Percentiles rank a stretch among this genome's conserved stretches.
Evolutionary conservation across 2,888 invertebrate species (phyloP).

Genomic region (Yponomeuta evonymella): DNA sequence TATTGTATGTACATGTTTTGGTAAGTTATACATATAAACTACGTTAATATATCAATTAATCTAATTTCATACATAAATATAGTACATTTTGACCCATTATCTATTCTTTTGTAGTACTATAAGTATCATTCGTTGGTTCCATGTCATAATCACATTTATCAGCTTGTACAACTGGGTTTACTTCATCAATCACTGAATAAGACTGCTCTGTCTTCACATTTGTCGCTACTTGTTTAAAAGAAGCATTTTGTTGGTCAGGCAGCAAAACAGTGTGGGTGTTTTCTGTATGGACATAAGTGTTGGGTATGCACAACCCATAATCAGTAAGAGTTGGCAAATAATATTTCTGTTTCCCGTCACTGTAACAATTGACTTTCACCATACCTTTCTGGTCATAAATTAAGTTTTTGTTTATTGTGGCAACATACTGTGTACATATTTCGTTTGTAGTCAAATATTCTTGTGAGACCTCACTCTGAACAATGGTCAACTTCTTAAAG

Average conservation of each 20-base stretch:
- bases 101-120: not conserved
- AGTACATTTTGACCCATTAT: not conserved
- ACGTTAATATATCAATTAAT: too few species aligned
- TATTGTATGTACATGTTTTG: too few species aligned
- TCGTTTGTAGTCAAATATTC: conserved; percentile 33
- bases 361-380: conserved; percentile 31
- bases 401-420: not conserved
- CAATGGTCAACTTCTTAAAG: conserved; percentile 48
- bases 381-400: conserved; percentile 27
- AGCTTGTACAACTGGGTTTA: not conserved
- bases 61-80: not conserved
- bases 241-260: not conserved
- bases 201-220: not conserved
- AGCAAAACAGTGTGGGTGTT: not conserved
- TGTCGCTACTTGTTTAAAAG: not conserved
- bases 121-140: not conserved
- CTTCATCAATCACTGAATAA: not conserved
- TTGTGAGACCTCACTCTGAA: conserved; percentile 32
- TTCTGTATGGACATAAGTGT: not conserved
- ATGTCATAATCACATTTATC: not conserved
- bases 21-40: too few species aligned
- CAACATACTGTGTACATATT: conserved; percentile 24
- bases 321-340: conserved; percentile 34
- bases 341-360: conserved; percentile 39
- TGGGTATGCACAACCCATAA: conserved; percentile 24